phyloP scores from a whole-genome alignment of 2,113 vertebrate genomes.

The Psittacula cyanocephala region DNA sequence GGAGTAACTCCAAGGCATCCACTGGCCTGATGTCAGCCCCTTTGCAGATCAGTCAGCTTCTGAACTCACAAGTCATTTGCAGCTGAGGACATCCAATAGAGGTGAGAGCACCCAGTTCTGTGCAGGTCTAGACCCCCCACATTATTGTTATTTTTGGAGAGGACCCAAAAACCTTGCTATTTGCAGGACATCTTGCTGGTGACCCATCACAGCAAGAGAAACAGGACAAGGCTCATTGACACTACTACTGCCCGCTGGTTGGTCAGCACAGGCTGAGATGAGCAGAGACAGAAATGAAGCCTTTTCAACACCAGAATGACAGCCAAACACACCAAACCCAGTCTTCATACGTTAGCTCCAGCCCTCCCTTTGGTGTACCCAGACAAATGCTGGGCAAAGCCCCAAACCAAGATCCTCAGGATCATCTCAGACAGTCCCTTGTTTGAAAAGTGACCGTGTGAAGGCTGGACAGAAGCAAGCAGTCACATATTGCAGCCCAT shows the following conservation, averaged over 20 bases:
- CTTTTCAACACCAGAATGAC: neutral
- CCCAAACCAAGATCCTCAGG: neutral
- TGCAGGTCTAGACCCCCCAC: neutral
- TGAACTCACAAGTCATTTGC: neutral
- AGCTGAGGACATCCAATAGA: neutral
- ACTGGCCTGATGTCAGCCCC: neutral
- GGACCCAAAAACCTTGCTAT: neutral
- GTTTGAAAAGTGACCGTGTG: neutral
- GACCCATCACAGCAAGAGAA: neutral
- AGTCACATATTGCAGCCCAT: neutral
- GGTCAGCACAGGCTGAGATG: neutral
- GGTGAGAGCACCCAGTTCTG: neutral
- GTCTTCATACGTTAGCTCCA: neutral
- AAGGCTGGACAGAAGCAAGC: neutral
- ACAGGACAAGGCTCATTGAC: neutral
- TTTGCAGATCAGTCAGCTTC: neutral
- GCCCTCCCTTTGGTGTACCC: neutral
- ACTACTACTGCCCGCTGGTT: neutral
- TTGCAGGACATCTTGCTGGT: neutral
- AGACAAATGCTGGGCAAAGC: rapidly evolving
- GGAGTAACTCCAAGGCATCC: neutral
- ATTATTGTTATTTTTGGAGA: neutral
- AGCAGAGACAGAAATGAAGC: neutral
- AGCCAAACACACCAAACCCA: neutral
- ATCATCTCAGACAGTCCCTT: neutral